phyloP scores from a whole-genome alignment of 2,113 vertebrate genomes.

The Rhizomys pruinosus region DNA sequence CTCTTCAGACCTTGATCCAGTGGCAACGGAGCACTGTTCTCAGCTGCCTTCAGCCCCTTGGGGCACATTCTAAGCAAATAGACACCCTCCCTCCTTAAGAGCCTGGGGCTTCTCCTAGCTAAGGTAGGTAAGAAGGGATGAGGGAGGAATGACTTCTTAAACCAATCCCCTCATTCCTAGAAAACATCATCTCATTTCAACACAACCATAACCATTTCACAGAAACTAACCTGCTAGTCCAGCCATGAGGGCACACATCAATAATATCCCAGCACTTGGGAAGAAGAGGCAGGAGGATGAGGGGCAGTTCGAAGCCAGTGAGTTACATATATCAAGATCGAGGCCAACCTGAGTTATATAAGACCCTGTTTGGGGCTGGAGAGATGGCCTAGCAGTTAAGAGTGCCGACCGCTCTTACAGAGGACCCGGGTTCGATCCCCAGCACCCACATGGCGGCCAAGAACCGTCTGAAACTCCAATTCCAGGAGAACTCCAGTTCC shows the following conservation, averaged over 20 bases:
- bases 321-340: background rate
- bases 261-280: background rate
- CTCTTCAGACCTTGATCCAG: constrained; percentile 16
- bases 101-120: background rate
- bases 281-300: background rate
- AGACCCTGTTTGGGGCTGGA: background rate
- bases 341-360: background rate
- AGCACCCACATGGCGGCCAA: too few species aligned
- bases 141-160: background rate
- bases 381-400: too few species aligned
- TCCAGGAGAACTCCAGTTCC: too few species aligned
- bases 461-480: too few species aligned
- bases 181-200: background rate
- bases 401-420: too few species aligned
- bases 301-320: background rate
- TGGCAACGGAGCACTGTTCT: background rate
- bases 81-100: background rate
- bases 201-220: background rate
- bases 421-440: too few species aligned
- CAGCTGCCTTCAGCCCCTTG: background rate
- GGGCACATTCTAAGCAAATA: background rate
- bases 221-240: background rate
- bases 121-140: background rate
- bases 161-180: background rate
- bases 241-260: too few species aligned